Conservation (phyloP, 2,797 vertebrate genomes). For the Tragopan temminckii region DNA sequence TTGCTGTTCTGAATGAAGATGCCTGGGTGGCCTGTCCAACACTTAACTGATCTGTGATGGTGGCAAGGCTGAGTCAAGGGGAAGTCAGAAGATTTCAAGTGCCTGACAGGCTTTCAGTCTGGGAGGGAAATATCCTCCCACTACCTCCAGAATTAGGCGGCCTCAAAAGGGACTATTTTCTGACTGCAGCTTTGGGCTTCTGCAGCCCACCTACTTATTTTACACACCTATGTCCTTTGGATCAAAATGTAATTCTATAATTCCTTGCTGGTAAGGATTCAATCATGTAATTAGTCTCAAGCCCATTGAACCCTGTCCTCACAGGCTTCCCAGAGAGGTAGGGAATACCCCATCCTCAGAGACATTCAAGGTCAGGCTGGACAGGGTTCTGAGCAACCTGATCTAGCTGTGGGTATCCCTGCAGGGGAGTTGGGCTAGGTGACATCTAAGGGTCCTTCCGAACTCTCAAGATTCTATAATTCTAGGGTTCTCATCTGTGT, state of each 20-base stretch:
- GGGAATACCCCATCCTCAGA: too few species aligned
- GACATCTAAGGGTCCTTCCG: too few species aligned
- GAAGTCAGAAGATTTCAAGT: not conserved
- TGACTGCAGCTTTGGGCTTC: not conserved
- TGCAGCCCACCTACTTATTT: not conserved
- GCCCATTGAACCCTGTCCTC: not conserved
- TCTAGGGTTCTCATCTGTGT: not conserved
- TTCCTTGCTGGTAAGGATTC: not conserved
- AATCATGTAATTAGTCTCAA: not conserved
- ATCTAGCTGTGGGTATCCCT: too few species aligned
- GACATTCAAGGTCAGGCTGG: too few species aligned
- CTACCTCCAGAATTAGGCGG: not conserved
- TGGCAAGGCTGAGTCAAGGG: not conserved
- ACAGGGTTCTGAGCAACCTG: too few species aligned
- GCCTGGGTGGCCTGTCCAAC: not conserved
- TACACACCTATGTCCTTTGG: fast-evolving
- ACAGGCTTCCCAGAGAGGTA: too few species aligned
- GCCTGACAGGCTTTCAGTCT: not conserved
- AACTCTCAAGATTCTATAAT: too few species aligned
- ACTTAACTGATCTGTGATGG: not conserved
- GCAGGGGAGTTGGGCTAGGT: too few species aligned
- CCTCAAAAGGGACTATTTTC: not conserved
- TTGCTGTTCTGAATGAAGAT: not conserved
- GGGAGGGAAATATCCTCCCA: not conserved
- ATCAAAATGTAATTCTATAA: not conserved